Base-by-base conservation (phyloP, 2,113 vertebrate species). In the Mirza zaza region DNA sequence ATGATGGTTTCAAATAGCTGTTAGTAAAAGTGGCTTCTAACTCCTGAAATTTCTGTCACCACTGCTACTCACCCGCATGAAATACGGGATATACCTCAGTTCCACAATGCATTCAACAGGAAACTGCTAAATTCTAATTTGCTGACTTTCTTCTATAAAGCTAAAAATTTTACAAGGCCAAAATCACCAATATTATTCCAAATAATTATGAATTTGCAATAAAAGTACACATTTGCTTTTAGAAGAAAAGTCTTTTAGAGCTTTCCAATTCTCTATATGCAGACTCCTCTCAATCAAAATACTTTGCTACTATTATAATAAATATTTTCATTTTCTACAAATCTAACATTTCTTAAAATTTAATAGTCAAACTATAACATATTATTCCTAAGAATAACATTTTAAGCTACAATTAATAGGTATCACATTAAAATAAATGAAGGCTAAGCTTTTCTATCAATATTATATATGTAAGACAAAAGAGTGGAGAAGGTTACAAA, bases 401-500 rank as follows among this genome's bases (percentile, higher is more conserved):
- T 92, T 94, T 96, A 92, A 97, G 90, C 84, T 91, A 95, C 65
- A 96, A 94, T 95, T 94, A 98, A 95, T 81, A 95, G 42, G 90
- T 93, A 96, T 67, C 87, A 95, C 84, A 96, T 80, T 90, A 97
- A 95, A 97, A 97, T 96, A 97, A 96, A 98, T 91, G 90, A 98
- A 98, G 96, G 96, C 98, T 98, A 98, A 97, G 98, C 98, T 99
- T 98, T 98, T 98, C 98, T 98, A 98, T 99, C 98, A 98, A 97
- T 97, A 95, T 97, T 98, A 99, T 99, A 99, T 99, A 99, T 98
- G 98, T 98, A 98, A 98, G 97, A 97, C 97, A 98, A 98, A 96
- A 98, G 97, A 99, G 98, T 97, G 95, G 97, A 98, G 97, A 98
- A 97, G 95, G 98, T 98, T 98, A 99, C 98, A 99, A 98, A 99